Base-by-base conservation (phyloP, 2,888 invertebrate genomes). In the Mantis religiosa region DNA sequence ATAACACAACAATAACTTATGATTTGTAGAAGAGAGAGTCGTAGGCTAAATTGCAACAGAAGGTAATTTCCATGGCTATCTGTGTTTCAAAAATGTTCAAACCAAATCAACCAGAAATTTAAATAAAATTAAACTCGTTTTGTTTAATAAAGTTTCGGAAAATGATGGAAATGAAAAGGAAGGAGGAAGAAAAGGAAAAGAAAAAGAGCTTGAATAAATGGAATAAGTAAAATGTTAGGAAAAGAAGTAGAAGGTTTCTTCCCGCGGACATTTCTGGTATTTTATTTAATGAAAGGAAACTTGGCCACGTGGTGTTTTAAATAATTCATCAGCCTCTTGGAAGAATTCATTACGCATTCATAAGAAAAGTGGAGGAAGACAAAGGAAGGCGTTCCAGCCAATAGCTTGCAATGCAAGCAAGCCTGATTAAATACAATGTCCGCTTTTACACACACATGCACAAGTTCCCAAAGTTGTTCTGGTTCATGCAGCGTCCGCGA, bases 291-390 rank as follows among this genome's bases (percentile, higher is more conserved):
- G 87, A 82, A 87, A 87, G 34, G 87, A 87, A 87, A 84, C 82
- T 82, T 87, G 87, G 87, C 87, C 87, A 87, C 87, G 82, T 82
- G 82, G 27, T 82, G 87, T 82, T 87, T 87, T 87, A 87, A 87
- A 87, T 87, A 87, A 87, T 87, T 87, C 87, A 87, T 87, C 82
- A 87, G 87, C 9, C 87, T 87, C 87, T 87, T 41, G 87, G 87
- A 82, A 87, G 87, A 87, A 82, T 34, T 87, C 87, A 87, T 87
- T 87, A 87, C 47, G 87, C 87, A 87, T 87, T 87, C 87, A 87
- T 87, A 87, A 87, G 87, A 87, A 87, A 71, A 87, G 41, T 30
- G 34, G 28, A 30, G 41, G 27, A 84, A 27, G n/a, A 20, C 84
- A 41, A 27, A 41, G 34, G 54, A 34, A 27, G 41, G 47, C 41